Evolutionary conservation across 2,113 vertebrate genomes (phyloP), one percentile per base, ranked within the genome.

Genomic region (Engystomops pustulosus): DNA sequence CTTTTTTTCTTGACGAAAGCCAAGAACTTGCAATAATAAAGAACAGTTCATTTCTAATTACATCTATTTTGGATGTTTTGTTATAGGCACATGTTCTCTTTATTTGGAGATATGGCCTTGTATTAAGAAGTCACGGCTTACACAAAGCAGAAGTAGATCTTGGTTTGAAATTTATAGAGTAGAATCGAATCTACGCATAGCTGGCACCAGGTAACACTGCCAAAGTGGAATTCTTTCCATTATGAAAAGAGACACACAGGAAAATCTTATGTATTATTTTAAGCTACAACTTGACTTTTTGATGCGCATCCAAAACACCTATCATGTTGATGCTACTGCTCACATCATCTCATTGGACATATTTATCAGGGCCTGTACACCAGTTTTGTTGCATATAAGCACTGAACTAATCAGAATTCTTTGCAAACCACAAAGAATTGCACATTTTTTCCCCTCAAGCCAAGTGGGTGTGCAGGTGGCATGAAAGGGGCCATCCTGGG

Each of bases 141-240:
- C 6, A 36, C 17, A 68, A 6, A 36, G 65, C 65, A 68, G 32
- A 36, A 68, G 14, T 17, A 15, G 62, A 67, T 17, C 27, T 62
- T 62, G 11, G 9, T 25, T 12, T 15, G 25, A 65, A 65, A 27
- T 65, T 65, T 65, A 65, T 32, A n/a, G 8, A 38, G 67, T 20
- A 38, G 17, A 38, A 69, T 38, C 1, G 4, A 69, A 69, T 10
- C 17, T 69, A 38, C 36, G 32, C 67, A 69, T 15, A 11, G 67
- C 34, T n/a, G 67, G 34, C 67, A 36, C 32, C 32, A 36, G 17
- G 67, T 36, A n/a, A 36, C 32, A 3, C 17, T 69, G 67, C 34
- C 67, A 69, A 38, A 10, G 67, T 14, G 18, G 60, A 65, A 65
- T 65, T 65, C 60, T 32, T 65, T 65, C 60, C 27, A 34, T 65